Evolutionary conservation across 2,888 invertebrate genomes (phyloP), one percentile per base, ranked within the genome.

Genomic region (Hemithea aestivaria): DNA sequence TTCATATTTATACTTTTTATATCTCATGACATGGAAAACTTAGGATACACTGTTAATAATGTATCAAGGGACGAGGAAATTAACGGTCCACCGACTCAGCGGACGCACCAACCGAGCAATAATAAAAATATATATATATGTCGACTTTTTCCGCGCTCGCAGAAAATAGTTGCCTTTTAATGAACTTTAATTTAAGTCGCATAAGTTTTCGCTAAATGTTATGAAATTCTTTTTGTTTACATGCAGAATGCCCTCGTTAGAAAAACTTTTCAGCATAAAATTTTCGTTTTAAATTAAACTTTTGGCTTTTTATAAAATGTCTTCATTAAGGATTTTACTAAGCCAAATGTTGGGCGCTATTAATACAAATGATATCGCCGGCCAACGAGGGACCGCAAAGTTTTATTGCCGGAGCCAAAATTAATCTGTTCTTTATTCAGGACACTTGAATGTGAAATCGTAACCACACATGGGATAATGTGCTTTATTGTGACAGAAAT

Each of bases 1-100:
- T 4, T 16, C 3, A 16, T 16, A 16, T 4, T 16, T 16, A 16
- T 4, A 16, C n/a, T n/a, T n/a, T n/a, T n/a, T 4, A 16, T 16
- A 36, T 28, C 25, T 27, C n/a, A 26, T 35, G 25, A 61, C 66
- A 66, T 51, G 51, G 51, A 47, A 51, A 54, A 73, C 74, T 78
- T 72, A 73, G 62, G 62, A 64, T 65, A 66, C 62, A 51, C 53
- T 47, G 62, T 59, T 64, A 36, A 72, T 68, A 62, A 70, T 67
- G 67, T 63, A 70, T 65, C 55, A 64, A 62, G 58, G 60, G 55
- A 53, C 52, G 55, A 58, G 61, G 62, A 62, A 67, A 69, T 72
- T 66, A 68, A 72, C 68, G 59, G 57, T 53, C 51, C 48, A 46
- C 40, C 51, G 46, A 54, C 50, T 56, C 55, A 61, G 58, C 51